Evolutionary conservation across 2,888 invertebrate genomes (phyloP), one percentile per base, ranked within the genome.

Genomic region (Drosophila meridionalis): DNA sequence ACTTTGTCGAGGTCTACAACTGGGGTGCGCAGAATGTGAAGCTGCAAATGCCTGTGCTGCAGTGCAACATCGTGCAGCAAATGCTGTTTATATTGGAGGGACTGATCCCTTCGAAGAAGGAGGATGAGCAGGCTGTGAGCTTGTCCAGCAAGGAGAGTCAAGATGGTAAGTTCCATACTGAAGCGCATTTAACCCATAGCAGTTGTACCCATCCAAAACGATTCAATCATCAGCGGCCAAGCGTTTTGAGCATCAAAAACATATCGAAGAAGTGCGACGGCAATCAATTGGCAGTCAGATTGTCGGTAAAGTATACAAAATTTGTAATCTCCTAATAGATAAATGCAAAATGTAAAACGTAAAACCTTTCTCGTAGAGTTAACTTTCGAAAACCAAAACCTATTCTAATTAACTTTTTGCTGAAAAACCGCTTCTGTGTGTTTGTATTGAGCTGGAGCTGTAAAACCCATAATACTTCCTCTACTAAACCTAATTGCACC

Each of bases 51-150:
- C 95, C 96, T 47, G 96, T 99, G 3, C 94, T 99, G 14, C 98
- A 99, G 91, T 98, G 98, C 84, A 98, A 98, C 91, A 95, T 98
- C 67, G 96, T 98, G 40, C 94, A 96, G 70, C 99, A 98, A 94
- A 96, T 97, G 94, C 92, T 97, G n/a, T 95, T 95, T 62, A 94
- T 99, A 40, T 92, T 99, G 62, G 97, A 98, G 93, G 98, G 98
- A 0, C 93, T 98, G 53, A 95, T 98, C 36, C 98, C 98, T 0
- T 94, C 94, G 2, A 96, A 96, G 90, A 94, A 95, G 12, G 94
- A 95, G 71, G 94, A 95, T 64, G 94, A 95, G 66, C 95, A 95
- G 78, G 94, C 92, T 38, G 92, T 92, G 30, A 92, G 92, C 63
- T 50, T 93, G 40, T 93, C 93, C 2, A 94, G 94, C 68, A 93